A percentile compares a stretch with the other conserved stretches of the same genome.
These are phyloP conservation scores for Leptoclinus maculatus DNA, from an alignment of 2,797 vertebrate genomes.

Conservation along the genomic window DNA sequence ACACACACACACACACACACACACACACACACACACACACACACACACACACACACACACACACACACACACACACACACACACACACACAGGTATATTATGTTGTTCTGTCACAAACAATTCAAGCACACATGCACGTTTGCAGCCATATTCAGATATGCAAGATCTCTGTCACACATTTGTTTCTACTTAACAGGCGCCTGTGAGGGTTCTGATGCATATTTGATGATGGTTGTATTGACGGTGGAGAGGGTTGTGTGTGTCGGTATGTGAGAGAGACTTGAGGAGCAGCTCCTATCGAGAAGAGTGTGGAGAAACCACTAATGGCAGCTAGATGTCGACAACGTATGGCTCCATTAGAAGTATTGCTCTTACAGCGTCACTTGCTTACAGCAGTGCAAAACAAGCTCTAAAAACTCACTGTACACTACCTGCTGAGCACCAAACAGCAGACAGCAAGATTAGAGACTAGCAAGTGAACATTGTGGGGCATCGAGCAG, in stretches of 20 bases:
- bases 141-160: conserved; percentile 15
- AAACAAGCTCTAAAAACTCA: neutral
- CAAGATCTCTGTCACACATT: conserved; percentile 3
- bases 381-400: neutral
- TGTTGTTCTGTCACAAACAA: neutral
- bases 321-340: conserved; percentile 7
- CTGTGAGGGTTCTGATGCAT: conserved; percentile 50
- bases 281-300: conserved; percentile 8
- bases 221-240: conserved; percentile 61
- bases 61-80: neutral
- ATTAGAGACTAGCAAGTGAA: neutral
- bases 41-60: neutral
- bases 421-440: neutral
- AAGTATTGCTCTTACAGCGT: neutral
- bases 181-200: conserved; percentile 19
- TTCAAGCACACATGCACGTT: conserved; percentile 2
- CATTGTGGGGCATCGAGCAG: neutral
- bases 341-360: neutral
- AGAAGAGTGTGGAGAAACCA: conserved; percentile 4
- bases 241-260: conserved; percentile 37
- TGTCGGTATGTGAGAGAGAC: conserved; percentile 8
- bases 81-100: neutral
- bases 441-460: neutral
- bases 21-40: neutral
- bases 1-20: neutral